These are phyloP conservation scores for Spodoptera frugiperda DNA, from an alignment of 1,140 invertebrate species.

Conservation along the genomic window DNA sequence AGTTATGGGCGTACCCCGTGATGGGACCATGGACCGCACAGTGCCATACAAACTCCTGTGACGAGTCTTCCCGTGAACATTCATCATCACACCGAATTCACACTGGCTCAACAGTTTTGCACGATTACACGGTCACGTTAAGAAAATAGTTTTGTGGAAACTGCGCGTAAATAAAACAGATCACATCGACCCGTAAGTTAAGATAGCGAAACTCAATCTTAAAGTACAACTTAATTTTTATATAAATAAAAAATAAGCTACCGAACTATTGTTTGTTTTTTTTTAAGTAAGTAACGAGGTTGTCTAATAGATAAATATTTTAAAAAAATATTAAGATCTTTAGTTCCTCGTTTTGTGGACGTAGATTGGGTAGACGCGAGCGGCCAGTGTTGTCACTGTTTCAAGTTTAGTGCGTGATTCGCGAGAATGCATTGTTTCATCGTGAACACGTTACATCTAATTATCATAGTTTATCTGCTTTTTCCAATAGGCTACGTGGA, in stretches of 20 bases:
- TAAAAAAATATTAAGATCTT: conserved; percentile 70
- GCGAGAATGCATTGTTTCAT: conserved; percentile 65
- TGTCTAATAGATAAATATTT: conserved; percentile 77
- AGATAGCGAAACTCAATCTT: conserved; percentile 58
- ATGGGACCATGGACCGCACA: conserved; percentile 73
- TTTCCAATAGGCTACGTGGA: conserved; percentile 81
- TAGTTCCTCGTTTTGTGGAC: conserved; percentile 61
- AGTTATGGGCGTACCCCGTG: conserved; percentile 64
- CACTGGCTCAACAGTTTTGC: conserved; percentile 55
- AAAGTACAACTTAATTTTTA: conserved; percentile 80
- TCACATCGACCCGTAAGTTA: not conserved
- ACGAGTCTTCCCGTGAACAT: conserved; percentile 70
- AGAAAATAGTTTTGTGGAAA: conserved; percentile 56
- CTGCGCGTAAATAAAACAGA: conserved; percentile 60
- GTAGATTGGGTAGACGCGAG: conserved; percentile 57
- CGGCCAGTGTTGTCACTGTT: conserved; percentile 58
- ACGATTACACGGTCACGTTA: conserved; percentile 57
- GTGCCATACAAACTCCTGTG: conserved; percentile 78
- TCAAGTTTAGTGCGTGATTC: conserved; percentile 62
- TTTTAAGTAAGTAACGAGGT: conserved; percentile 54
- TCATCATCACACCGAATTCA: conserved; percentile 69
- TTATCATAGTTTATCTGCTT: conserved; percentile 84
- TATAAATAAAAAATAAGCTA: conserved; percentile 78
- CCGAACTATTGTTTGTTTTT: conserved; percentile 59
- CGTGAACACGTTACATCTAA: conserved; percentile 77